A percentile compares a stretch with the other conserved stretches of the same genome.
Conservation (phyloP, 2,113 vertebrate species). For the Aphyosemion australe region DNA sequence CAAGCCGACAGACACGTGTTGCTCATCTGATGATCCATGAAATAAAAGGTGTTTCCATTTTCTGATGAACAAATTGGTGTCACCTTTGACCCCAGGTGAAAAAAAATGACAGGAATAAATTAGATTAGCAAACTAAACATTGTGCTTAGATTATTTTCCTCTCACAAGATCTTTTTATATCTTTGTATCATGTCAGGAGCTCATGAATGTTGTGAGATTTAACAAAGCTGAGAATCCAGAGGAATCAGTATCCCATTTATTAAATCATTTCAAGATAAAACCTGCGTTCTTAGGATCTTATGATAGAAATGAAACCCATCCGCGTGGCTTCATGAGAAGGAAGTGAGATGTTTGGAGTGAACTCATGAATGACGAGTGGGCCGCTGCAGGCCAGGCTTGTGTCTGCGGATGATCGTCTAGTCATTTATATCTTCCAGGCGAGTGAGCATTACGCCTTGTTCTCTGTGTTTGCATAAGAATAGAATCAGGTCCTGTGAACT, state of each 20-base stretch:
- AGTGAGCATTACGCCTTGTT: constrained; percentile 87
- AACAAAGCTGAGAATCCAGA: too few species aligned
- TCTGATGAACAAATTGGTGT: not conserved
- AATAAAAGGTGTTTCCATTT: not conserved
- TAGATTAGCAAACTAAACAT: too few species aligned
- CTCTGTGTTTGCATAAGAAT: constrained; percentile 96
- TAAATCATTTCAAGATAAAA: too few species aligned
- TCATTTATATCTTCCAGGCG: constrained; percentile 97
- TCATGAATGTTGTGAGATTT: too few species aligned
- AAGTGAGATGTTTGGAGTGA: constrained; percentile 27
- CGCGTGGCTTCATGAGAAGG: constrained; percentile 26
- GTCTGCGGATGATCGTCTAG: constrained; percentile 87
- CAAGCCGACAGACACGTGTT: constrained; percentile 48
- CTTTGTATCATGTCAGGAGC: too few species aligned
- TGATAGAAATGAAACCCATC: not conserved
- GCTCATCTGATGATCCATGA: not conserved
- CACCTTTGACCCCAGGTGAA: too few species aligned
- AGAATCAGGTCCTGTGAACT: constrained; percentile 92
- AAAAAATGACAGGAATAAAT: too few species aligned
- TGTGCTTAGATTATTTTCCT: too few species aligned
- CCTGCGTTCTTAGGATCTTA: not conserved
- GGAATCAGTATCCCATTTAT: too few species aligned
- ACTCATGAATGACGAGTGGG: constrained; percentile 71
- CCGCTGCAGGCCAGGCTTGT: constrained; percentile 80
- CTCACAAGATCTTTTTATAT: too few species aligned